Percentiles rank a stretch among this genome's conserved stretches.
These are phyloP conservation scores for Microplitis mediator DNA, from an alignment of 1,140 invertebrate genomes.

Conservation along the genomic window DNA sequence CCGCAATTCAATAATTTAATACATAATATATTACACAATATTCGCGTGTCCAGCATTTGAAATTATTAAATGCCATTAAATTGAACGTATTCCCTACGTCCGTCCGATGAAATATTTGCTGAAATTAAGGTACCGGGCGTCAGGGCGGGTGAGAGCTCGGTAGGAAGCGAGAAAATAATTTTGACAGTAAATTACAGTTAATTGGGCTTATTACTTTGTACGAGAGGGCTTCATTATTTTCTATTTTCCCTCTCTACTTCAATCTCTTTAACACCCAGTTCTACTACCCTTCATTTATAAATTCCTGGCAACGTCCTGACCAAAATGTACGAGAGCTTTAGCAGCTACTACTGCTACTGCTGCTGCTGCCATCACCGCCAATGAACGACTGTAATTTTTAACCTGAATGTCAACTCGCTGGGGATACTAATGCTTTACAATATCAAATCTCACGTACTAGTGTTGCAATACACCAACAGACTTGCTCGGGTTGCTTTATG, in stretches of 20 bases:
- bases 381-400: conserved; percentile 4
- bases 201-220: conserved; percentile 46
- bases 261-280: not conserved
- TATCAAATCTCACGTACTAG: conserved; percentile 24
- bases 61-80: no score
- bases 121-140: no score
- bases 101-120: no score
- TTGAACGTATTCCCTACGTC: no score
- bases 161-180: conserved; percentile 45
- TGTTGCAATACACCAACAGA: conserved; percentile 15
- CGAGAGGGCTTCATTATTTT: conserved; percentile 46
- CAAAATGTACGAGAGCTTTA: no score
- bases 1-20: no score
- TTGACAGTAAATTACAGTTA: conserved; percentile 48
- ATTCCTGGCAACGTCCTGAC: no score
- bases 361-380: not conserved
- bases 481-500: not conserved
- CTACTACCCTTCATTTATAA: not conserved
- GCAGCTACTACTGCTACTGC: not conserved
- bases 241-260: conserved; percentile 28
- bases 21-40: no score
- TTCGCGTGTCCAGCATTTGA: no score
- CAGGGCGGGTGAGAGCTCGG: not conserved
- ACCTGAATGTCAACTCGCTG: conserved; percentile 2
- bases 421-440: not conserved